Percentiles rank a stretch among this genome's conserved stretches.
phyloP scores from a whole-genome alignment of 2,797 vertebrate species.

The Neomorphus geoffroyi region DNA sequence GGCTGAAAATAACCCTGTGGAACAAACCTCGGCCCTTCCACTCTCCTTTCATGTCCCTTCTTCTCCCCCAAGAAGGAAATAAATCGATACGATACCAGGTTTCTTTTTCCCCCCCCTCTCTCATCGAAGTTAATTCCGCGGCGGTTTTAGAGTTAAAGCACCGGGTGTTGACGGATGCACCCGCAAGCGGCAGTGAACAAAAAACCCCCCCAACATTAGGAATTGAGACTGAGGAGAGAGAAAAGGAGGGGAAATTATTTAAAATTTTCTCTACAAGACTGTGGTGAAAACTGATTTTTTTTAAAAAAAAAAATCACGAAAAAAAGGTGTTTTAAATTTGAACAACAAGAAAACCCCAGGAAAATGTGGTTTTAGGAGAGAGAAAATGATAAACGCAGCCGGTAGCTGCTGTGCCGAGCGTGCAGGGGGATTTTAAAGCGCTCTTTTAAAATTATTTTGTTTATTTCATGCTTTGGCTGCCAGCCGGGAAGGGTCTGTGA shows the following conservation, averaged over 20 bases:
- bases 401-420: not conserved
- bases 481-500: not conserved
- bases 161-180: not conserved
- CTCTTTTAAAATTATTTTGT: not conserved
- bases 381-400: not conserved
- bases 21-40: not conserved
- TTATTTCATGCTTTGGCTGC: not conserved
- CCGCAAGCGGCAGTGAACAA: not conserved
- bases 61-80: not conserved
- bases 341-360: accelerated
- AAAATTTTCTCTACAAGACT: not conserved
- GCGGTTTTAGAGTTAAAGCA: not conserved
- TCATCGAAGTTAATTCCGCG: not conserved
- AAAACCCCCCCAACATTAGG: not conserved
- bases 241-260: not conserved
- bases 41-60: not conserved
- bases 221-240: accelerated
- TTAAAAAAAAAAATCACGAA: too few relatives aligned
- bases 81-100: accelerated
- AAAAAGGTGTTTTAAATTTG: not conserved
- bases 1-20: not conserved
- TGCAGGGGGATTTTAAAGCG: not conserved
- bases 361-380: not conserved
- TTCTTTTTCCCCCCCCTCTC: accelerated
- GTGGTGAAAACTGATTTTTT: not conserved